Evolutionary conservation across 2,888 invertebrate species (phyloP).

Genomic region (Pseudococcus viburni): DNA sequence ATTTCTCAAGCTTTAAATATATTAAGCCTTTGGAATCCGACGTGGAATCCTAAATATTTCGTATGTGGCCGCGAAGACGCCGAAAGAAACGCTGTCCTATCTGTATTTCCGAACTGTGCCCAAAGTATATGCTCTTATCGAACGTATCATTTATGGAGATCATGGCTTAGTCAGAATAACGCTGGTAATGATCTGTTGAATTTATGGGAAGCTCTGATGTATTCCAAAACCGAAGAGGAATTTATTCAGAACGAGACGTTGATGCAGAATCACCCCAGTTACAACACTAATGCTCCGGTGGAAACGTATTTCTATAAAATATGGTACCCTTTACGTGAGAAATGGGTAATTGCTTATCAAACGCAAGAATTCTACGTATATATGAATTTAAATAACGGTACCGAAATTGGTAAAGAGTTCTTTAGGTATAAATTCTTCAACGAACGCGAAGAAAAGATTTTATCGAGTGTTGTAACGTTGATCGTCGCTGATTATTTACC

Average conservation of each 20-base stretch:
- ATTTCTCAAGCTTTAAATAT: constrained; percentile 18
- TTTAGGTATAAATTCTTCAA: constrained; percentile 2
- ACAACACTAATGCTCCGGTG: not conserved
- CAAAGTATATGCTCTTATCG: constrained; percentile 17
- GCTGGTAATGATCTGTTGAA: not conserved
- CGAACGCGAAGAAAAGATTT: not conserved
- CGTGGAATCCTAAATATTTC: constrained; percentile 21
- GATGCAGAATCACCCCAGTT: not conserved
- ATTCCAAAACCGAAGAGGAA: constrained; percentile 41
- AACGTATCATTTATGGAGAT: not conserved
- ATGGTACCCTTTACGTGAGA: constrained; percentile 26
- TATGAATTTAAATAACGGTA: constrained; percentile 45
- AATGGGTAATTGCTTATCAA: constrained; percentile 42
- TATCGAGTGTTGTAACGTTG: not conserved
- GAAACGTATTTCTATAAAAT: constrained; percentile 47
- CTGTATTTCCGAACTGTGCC: not conserved
- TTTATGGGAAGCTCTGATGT: constrained; percentile 42
- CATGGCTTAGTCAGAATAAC: not conserved
- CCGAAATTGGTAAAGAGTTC: constrained; percentile 1
- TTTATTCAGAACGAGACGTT: not conserved
- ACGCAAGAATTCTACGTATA: constrained; percentile 38
- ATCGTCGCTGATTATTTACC: constrained; percentile 11
- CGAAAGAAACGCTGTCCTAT: not conserved
- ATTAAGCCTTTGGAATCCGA: constrained; percentile 12
- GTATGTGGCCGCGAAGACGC: not conserved